These are phyloP conservation scores for Gymnodraco acuticeps DNA, from an alignment of 2,797 vertebrate species.

Conservation along the genomic window DNA sequence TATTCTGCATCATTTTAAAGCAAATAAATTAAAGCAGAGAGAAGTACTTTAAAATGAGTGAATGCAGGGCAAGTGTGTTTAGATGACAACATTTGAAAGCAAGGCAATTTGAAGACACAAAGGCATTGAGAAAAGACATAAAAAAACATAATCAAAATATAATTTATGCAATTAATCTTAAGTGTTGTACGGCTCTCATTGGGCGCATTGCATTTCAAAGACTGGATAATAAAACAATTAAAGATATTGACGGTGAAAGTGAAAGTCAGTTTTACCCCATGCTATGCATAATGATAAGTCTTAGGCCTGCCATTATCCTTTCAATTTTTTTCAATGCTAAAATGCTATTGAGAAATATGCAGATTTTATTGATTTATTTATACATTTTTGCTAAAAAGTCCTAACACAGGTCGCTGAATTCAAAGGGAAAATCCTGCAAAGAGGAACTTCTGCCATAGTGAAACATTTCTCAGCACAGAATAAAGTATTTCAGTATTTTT, in stretches of 20 bases:
- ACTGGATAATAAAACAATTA: background rate
- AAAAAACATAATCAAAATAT: background rate
- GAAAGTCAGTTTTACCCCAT: no score
- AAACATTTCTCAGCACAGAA: background rate
- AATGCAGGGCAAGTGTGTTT: background rate
- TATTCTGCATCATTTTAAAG: background rate
- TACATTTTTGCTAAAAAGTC: background rate
- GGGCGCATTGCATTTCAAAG: background rate
- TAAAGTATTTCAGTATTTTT: background rate
- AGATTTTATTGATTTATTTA: background rate
- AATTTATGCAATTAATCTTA: background rate
- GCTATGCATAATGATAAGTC: no score
- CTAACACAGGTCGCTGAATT: background rate
- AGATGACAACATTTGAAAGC: background rate
- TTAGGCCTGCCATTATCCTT: background rate
- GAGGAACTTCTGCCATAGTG: background rate
- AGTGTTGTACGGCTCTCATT: slow-evolving; percentile 1
- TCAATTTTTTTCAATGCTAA: background rate
- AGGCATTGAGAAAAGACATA: background rate
- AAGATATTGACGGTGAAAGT: no score
- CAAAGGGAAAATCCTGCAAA: background rate
- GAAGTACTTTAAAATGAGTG: background rate
- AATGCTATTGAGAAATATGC: background rate
- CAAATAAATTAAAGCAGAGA: background rate
- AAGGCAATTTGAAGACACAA: background rate